Evolutionary conservation across 2,113 vertebrate genomes (phyloP).

Genomic region (Sinocyclocheilus maitianheensis): DNA sequence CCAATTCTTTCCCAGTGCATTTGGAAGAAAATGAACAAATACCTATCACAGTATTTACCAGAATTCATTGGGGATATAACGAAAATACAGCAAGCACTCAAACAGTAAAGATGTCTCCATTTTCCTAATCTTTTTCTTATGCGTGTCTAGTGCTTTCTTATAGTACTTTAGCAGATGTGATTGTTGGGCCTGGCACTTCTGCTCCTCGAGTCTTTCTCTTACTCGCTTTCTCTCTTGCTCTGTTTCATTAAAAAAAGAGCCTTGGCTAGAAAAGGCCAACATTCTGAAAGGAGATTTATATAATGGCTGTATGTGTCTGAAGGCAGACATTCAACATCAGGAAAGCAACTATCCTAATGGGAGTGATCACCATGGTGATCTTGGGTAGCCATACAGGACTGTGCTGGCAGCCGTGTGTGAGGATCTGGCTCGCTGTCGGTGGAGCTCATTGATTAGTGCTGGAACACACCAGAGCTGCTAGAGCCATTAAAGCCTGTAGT

Average conservation of each 20-base stretch:
- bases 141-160: conserved; percentile 1
- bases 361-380: conserved; percentile 76
- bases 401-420: conserved; percentile 67
- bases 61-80: conserved; percentile 21
- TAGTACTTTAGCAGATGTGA: conserved; percentile 59
- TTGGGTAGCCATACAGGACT: conserved; percentile 67
- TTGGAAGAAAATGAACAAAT: conserved; percentile 26
- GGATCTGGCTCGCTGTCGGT: conserved; percentile 70
- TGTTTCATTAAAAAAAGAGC: conserved; percentile 13
- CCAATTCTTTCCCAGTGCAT: neutral
- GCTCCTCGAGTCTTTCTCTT: conserved; percentile 20
- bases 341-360: conserved; percentile 68
- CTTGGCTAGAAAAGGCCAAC: conserved; percentile 72
- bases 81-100: conserved; percentile 51
- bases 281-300: conserved; percentile 74
- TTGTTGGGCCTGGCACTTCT: conserved; percentile 48
- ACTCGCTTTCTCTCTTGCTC: conserved; percentile 33
- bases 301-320: conserved; percentile 70
- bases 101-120: conserved; percentile 59
- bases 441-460: conserved; percentile 73
- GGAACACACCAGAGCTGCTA: conserved; percentile 67
- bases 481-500: conserved; percentile 72
- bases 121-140: conserved; percentile 42
- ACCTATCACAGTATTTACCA: conserved; percentile 32
- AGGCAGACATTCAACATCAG: conserved; percentile 75